Percentiles rank a stretch among this genome's conserved stretches.
phyloP scores from a whole-genome alignment of 2,888 invertebrate genomes.

The Coelopa pilipes region DNA sequence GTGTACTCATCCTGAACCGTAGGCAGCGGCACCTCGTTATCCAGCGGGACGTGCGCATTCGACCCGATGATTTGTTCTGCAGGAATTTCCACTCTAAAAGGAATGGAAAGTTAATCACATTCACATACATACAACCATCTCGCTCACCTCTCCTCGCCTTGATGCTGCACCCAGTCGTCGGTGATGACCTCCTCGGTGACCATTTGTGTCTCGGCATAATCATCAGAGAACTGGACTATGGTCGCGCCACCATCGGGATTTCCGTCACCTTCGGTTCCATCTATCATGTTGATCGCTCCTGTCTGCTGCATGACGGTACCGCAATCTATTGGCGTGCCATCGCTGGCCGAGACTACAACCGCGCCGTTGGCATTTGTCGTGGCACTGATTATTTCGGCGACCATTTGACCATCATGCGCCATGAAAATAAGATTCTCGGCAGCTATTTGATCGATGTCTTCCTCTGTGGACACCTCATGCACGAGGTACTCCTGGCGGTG shows the following conservation, averaged over 20 bases:
- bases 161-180: conserved; percentile 81
- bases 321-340: conserved; percentile 48
- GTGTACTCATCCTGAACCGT: conserved; percentile 83
- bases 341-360: conserved; percentile 53
- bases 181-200: conserved; percentile 85
- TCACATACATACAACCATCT: conserved; percentile 37
- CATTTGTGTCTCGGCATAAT: conserved; percentile 70
- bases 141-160: conserved; percentile 78
- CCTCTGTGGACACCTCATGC: conserved; percentile 46
- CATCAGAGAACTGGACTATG: conserved; percentile 43
- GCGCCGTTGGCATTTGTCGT: conserved; percentile 52
- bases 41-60: conserved; percentile 65
- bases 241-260: conserved; percentile 43
- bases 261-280: conserved; percentile 45
- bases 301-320: conserved; percentile 1
- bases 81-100: conserved; percentile 74
- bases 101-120: background rate
- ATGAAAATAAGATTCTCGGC: conserved; percentile 74
- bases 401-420: conserved; percentile 69
- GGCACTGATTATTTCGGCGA: conserved; percentile 56
- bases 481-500: conserved; percentile 41
- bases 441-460: conserved; percentile 71
- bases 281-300: conserved; percentile 40
- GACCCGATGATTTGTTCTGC: conserved; percentile 71
- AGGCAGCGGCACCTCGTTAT: conserved; percentile 80